Conservation (phyloP, 2,113 vertebrate genomes). For the Galeopterus variegatus region DNA sequence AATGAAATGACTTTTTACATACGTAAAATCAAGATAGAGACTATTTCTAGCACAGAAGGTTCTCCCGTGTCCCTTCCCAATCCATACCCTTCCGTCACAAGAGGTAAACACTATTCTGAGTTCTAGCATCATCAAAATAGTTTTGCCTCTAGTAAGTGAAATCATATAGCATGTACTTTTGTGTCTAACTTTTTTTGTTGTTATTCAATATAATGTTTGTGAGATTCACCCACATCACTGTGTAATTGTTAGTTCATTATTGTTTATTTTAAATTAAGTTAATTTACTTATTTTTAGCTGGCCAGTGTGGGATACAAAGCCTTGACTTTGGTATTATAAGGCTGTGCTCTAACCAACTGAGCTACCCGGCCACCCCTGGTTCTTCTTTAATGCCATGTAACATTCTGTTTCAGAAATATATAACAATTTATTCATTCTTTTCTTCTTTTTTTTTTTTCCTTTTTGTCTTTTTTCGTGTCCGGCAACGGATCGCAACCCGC, state of each 20-base stretch:
- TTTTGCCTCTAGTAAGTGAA: constrained; percentile 62
- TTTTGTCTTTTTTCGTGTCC: too few relatives aligned
- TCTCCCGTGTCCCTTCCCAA: neutral
- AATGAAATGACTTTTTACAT: constrained; percentile 40
- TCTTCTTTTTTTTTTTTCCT: too few relatives aligned
- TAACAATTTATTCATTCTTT: constrained; percentile 15
- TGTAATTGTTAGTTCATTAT: neutral
- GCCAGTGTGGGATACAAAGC: too few relatives aligned
- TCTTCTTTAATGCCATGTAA: constrained; percentile 4
- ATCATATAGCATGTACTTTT: constrained; percentile 30
- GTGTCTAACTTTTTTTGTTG: neutral
- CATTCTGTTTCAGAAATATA: constrained; percentile 44
- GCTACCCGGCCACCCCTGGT: too few relatives aligned
- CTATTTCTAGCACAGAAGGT: constrained; percentile 26
- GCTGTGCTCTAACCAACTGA: too few relatives aligned
- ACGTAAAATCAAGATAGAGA: constrained; percentile 26
- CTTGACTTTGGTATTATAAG: too few relatives aligned
- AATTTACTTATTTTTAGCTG: too few relatives aligned
- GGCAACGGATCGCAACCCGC: too few relatives aligned
- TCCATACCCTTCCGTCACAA: constrained; percentile 1
- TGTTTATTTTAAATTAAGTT: too few relatives aligned
- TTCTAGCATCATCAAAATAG: constrained; percentile 7
- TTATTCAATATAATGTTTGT: constrained; percentile 27
- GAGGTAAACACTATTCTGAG: neutral
- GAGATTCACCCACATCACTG: neutral